Conservation (phyloP, 2,113 vertebrate genomes). For the Heterotilapia buettikoferi region DNA sequence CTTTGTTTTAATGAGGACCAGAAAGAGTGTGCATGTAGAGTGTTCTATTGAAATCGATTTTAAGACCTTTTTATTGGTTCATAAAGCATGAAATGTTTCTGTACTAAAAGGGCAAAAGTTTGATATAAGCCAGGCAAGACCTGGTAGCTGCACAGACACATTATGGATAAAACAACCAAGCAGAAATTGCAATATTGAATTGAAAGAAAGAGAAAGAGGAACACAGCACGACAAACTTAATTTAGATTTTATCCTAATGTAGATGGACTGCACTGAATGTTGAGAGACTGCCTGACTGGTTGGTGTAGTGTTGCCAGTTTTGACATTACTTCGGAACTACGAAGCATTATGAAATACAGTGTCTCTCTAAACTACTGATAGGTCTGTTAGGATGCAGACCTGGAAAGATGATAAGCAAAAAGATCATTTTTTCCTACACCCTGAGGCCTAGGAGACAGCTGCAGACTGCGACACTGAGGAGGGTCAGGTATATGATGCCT, state of each 20-base stretch:
- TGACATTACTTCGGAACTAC: not conserved
- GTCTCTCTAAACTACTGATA: not conserved
- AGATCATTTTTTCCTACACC: slow-evolving; percentile 19
- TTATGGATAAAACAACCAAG: not conserved
- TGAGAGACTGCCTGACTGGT: not conserved
- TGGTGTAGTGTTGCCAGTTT: not conserved
- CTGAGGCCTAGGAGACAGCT: not conserved
- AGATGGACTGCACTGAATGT: not conserved
- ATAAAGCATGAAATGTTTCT: not conserved
- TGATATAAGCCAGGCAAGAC: not conserved
- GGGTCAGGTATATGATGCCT: not conserved
- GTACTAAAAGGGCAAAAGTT: not conserved
- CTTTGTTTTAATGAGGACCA: not conserved
- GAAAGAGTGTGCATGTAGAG: not conserved
- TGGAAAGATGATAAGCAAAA: not conserved
- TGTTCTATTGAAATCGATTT: not conserved
- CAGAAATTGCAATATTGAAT: not conserved
- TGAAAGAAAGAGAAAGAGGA: not conserved
- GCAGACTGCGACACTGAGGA: not conserved
- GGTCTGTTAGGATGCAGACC: not conserved
- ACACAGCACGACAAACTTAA: not conserved
- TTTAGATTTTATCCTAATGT: not conserved
- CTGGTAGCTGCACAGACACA: not conserved
- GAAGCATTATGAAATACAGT: not conserved
- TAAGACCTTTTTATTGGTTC: not conserved